Base-by-base conservation (phyloP, 2,888 invertebrate species). In the Diaphora mendica region DNA sequence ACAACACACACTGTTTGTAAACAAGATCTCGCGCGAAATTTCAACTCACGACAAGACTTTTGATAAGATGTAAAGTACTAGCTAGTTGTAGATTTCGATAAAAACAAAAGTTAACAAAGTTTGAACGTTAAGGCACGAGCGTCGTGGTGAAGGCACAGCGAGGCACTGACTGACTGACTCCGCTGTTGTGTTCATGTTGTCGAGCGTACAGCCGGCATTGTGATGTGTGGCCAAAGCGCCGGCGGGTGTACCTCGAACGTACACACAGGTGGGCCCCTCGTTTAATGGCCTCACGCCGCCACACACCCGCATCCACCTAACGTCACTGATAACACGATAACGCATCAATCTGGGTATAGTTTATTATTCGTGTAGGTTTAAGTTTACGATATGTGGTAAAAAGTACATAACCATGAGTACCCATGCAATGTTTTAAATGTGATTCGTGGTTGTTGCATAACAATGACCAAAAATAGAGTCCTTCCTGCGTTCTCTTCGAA, bases 141-240 rank as follows among this genome's bases (percentile, higher is more conserved):
- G 90, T 84, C 86, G 77, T 79, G 86, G 74, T 71, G 84, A 88
- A 92, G 93, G 92, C 91, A 89, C 93, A 79, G 89, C 90, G 90
- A 85, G 89, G 88, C 83, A 93, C 93, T 93, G 91, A 80, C 73
- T 64, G 83, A 93, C 93, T 93, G 91, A 80, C 73, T 64, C 44
- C 71, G 70, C 82, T 77, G 82, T 66, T 76, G 74, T 76, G 77
- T n/a, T n/a, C n/a, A n/a, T n/a, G n/a, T 74, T 69, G 77, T 70
- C 68, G 75, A 78, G 74, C 75, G 76, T 64, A 30, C 74, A 69
- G 76, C 59, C 69, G 73, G 73, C 70, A 35, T 73, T 62, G 67
- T 77, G 78, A 78, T 72, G 84, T 74, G 70, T 73, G 76, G 79
- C 79, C 79, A 35, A 39, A 70, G 71, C 75, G 77, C 71, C 64